Base-by-base conservation (phyloP, 2,888 invertebrate species). In the Cerceris rybyensis region DNA sequence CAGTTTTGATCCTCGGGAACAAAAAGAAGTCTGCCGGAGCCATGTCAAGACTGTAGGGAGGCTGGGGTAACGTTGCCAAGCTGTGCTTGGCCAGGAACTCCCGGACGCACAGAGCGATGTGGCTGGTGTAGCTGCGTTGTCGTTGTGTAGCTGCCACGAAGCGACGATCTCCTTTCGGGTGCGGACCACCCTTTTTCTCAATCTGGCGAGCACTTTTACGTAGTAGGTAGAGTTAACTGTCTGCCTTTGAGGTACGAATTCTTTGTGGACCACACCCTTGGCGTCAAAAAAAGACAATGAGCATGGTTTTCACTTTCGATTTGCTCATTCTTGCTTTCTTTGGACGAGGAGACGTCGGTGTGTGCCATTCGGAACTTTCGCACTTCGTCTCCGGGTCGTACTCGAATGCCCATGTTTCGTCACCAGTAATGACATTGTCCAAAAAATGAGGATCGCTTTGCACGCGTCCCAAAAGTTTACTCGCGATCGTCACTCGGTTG, bases 341-440 rank as follows among this genome's bases (percentile, higher is more conserved):
- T 17, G 54, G 9, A 54, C 16, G 16, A 54, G 16, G 16, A 17
- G 54, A 54, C 54, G 17, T 17, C 14, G 54, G 5, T 14, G 54
- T 54, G 54, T 16, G 16, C 54, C 6, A 17, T 54, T 54, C 17
- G 16, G 7, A 54, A 54, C 54, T 54, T 54, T 54, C 6, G 54
- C 54, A 16, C 17, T 54, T 54, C 54, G 17, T 54, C 17, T 54
- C 54, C 17, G 54, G 16, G 54, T 54, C 54, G 16, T 54, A 54
- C 54, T 54, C 54, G 54, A 54, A 54, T 54, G 17, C 17, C 14
- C 17, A 54, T 54, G 54, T 54, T 17, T 54, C 54, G 17, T 54
- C 50, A 13, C 13, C 28, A 28, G 28, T 28, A 28, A 28, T 28
- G 28, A 28, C 4, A 28, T 28, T 4, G 28, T 46, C 46, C 46